Evolutionary conservation across 2,113 vertebrate species (phyloP).

Genomic region (Melanocharis versteri): DNA sequence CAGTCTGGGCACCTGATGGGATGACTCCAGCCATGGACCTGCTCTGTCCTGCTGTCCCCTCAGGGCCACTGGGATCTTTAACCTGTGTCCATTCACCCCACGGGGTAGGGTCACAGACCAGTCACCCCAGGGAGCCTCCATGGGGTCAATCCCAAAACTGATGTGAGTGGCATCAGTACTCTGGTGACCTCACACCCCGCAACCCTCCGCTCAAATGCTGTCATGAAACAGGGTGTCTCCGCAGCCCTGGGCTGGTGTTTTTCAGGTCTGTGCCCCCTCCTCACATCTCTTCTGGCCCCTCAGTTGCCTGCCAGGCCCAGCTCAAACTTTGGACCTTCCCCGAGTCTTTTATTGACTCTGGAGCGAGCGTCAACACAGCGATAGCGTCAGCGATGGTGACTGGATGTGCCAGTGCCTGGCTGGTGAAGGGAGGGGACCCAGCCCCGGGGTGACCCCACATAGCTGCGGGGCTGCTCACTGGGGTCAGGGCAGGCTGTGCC

Average conservation of each 20-base stretch:
- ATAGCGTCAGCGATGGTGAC: neutral
- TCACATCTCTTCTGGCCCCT: neutral
- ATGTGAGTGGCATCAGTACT: accelerated
- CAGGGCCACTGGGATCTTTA: neutral
- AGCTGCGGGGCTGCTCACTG: accelerated
- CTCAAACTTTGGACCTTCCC: neutral
- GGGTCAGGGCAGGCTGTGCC: neutral
- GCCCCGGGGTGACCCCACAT: neutral
- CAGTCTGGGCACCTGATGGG: accelerated
- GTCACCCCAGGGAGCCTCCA: neutral
- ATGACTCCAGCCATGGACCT: neutral
- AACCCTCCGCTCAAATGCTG: neutral
- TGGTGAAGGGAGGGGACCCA: neutral
- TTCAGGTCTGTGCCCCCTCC: accelerated
- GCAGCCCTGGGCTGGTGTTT: neutral
- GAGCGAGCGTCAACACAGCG: accelerated
- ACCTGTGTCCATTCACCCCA: accelerated
- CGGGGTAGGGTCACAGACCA: accelerated
- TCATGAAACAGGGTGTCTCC: neutral
- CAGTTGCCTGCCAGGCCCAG: neutral
- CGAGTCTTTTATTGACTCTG: neutral
- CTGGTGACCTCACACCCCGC: accelerated
- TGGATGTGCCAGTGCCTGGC: neutral
- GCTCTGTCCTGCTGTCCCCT: neutral
- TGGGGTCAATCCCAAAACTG: neutral